These are phyloP conservation scores for Decapterus maruadsi DNA, from an alignment of 2,797 vertebrate species.

Conservation along the genomic window DNA sequence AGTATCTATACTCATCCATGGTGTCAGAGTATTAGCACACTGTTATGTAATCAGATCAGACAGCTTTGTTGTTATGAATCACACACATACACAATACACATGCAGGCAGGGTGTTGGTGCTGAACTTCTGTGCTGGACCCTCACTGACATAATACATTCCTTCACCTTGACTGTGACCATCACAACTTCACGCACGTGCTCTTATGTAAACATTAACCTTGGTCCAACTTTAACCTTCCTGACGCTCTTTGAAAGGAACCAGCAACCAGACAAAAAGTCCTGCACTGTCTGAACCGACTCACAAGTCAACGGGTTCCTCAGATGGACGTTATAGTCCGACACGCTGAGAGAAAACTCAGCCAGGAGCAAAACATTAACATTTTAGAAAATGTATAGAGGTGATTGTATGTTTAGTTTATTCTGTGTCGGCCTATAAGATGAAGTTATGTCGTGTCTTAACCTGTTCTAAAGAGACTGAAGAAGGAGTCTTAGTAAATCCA, in stretches of 20 bases:
- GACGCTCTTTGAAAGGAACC: not conserved
- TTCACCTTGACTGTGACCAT: not conserved
- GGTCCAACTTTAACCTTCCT: not conserved
- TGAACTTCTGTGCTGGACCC: not conserved
- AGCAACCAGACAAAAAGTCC: too few species aligned
- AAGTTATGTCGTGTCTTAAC: too few species aligned
- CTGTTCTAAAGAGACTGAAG: too few species aligned
- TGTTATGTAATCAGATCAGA: slow-evolving; percentile 45
- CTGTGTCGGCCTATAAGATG: too few species aligned
- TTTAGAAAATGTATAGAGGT: too few species aligned
- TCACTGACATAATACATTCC: not conserved
- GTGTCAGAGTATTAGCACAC: not conserved
- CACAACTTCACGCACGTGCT: not conserved
- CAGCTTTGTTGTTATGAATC: slow-evolving; percentile 32
- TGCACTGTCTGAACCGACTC: too few species aligned
- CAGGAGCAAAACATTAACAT: too few species aligned
- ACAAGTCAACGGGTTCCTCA: too few species aligned
- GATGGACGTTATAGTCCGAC: too few species aligned
- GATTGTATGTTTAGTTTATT: too few species aligned
- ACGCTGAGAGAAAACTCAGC: too few species aligned
- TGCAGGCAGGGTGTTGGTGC: not conserved
- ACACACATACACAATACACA: not conserved
- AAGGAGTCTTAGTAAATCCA: too few species aligned
- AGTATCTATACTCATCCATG: not conserved
- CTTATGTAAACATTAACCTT: not conserved